Evolutionary conservation across 2,113 vertebrate genomes (phyloP).

Genomic region (Condylura cristata): DNA sequence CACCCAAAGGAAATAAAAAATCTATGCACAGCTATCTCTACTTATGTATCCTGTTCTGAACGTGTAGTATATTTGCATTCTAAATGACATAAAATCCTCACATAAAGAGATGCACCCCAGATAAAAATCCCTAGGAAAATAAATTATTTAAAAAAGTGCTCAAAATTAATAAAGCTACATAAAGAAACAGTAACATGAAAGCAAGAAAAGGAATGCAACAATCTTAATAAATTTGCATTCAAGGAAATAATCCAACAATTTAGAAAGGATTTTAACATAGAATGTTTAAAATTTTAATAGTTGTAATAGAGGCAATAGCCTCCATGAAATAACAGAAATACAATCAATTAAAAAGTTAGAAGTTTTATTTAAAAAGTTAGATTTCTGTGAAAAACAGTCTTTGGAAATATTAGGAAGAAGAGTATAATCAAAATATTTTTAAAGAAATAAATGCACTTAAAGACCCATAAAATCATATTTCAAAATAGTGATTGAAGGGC

Average conservation of each 20-base stretch:
- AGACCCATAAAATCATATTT: neutral
- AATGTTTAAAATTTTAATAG: neutral
- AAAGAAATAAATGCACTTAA: neutral
- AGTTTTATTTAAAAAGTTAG: neutral
- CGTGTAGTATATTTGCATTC: neutral
- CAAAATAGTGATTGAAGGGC: neutral
- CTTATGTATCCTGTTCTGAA: too few species aligned
- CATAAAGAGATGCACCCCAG: neutral
- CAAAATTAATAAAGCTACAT: neutral
- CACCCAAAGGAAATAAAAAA: neutral
- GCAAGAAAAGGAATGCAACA: neutral
- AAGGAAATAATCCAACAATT: slow-evolving; percentile 1
- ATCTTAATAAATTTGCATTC: neutral
- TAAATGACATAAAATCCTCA: neutral
- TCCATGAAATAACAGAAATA: neutral
- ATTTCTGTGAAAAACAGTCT: neutral
- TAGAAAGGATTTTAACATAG: neutral
- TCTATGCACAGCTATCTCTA: neutral
- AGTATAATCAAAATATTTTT: neutral
- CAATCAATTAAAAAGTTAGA: neutral
- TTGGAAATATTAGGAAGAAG: neutral
- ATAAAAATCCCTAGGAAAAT: neutral
- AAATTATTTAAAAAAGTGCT: too few species aligned
- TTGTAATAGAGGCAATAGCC: neutral
- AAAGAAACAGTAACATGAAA: neutral